Evolutionary conservation across 2,797 vertebrate genomes (phyloP), one percentile per base, ranked within the genome.

Genomic region (Phaenicophaeus curvirostris): DNA sequence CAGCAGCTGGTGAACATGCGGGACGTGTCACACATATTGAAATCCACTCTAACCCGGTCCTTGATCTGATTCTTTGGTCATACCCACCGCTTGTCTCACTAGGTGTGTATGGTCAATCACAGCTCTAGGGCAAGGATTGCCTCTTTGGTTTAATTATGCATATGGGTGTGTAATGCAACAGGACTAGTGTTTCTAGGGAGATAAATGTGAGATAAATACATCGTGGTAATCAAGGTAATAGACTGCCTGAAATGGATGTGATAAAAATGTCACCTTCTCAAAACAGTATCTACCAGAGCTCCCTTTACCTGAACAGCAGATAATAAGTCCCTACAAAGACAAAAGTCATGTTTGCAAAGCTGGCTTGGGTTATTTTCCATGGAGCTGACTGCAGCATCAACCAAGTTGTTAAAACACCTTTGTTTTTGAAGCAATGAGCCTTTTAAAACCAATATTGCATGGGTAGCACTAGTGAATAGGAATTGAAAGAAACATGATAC

Each of bases 401-500:
- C 20, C 17, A 50, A 78, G 21, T 24, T 54, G 86, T 69, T 86
- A 67, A 65, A 76, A n/a, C 24, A 25, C 72, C 58, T 95, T 90
- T 94, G 50, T 44, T 84, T 94, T 85, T 87, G 82, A 94, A 92
- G 86, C 92, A 88, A 90, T 74, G 89, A 92, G 74, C 67, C 85
- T 92, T 87, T 95, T 63, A 78, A 93, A 91, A 93, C 59, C 46
- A 71, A 77, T 37, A 44, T 55, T 87, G 28, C 75, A 17, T 33
- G 58, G 65, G 55, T 61, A 79, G 46, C 41, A 68, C 87, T 80
- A 37, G 87, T 87, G 91, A 94, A 83, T 83, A 94, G 58, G 69
- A 95, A 68, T 30, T 73, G 95, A 97, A 87, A 91, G 93, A 97
- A 93, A 96, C 61, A 37, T 91, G 95, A 93, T 96, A 91, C 90